phyloP scores from a whole-genome alignment of 2,113 vertebrate species.

The Pandion haliaetus region DNA sequence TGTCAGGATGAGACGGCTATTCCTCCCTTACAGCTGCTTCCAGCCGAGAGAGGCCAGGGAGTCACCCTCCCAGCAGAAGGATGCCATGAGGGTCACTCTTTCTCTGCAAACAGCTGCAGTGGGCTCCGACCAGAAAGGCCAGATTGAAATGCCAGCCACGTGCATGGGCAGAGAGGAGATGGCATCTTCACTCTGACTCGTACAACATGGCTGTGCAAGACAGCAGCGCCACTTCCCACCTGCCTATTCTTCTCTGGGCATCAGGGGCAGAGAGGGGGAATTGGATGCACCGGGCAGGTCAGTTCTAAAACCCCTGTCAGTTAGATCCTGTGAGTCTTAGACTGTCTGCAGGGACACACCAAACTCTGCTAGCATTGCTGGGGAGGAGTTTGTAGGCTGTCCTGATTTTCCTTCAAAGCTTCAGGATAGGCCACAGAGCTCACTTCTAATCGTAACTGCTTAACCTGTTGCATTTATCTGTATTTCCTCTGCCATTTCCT shows the following conservation, averaged over 20 bases:
- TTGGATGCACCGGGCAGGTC: neutral
- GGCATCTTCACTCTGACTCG: neutral
- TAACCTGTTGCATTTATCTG: neutral
- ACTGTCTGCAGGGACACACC: neutral
- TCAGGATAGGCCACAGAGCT: neutral
- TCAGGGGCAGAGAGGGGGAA: neutral
- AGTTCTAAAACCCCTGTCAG: neutral
- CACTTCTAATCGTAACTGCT: neutral
- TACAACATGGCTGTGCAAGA: neutral
- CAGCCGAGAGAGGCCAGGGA: neutral
- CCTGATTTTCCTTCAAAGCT: neutral
- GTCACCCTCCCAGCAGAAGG: neutral
- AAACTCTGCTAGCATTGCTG: neutral
- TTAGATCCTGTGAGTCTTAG: neutral
- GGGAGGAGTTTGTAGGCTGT: neutral
- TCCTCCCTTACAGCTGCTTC: conserved; percentile 3
- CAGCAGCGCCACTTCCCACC: neutral
- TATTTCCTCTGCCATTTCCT: neutral
- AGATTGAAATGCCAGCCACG: neutral
- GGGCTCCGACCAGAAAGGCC: neutral
- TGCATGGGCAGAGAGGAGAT: neutral
- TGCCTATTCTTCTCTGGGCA: neutral
- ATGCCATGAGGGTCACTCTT: neutral
- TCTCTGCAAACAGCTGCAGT: neutral
- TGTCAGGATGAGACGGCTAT: neutral